Percentiles rank a stretch among this genome's conserved stretches.
Evolutionary conservation across 2,888 invertebrate genomes (phyloP).

Genomic region (Biston betularia): DNA sequence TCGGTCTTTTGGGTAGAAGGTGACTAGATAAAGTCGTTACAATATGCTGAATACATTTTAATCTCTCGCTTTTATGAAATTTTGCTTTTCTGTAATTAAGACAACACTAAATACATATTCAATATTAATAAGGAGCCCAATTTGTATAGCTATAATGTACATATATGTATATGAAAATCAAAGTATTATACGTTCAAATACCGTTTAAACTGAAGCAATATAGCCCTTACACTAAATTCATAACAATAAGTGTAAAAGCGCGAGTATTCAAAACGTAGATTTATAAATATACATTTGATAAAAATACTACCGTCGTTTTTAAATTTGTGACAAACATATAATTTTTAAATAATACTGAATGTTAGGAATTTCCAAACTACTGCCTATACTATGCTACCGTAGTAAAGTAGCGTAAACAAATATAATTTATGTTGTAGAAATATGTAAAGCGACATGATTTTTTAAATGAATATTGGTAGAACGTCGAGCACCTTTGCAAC

Average conservation of each 20-base stretch:
- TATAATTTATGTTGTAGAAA: conserved; percentile 1
- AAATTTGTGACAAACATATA: conserved; percentile 3
- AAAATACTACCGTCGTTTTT: background rate
- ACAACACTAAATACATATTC: no score
- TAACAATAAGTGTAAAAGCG: background rate
- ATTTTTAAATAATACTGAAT: background rate
- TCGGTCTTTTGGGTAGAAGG: conserved; percentile 7
- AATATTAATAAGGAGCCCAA: no score
- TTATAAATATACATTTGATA: conserved; percentile 5
- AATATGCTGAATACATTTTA: conserved; percentile 12
- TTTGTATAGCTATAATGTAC: no score
- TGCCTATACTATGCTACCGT: background rate
- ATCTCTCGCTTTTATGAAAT: conserved; percentile 2
- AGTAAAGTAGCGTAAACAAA: background rate
- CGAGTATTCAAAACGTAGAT: background rate
- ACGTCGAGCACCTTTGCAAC: conserved; percentile 5
- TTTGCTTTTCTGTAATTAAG: no score
- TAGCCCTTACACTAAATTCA: background rate
- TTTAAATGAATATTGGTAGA: background rate
- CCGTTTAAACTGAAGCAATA: background rate
- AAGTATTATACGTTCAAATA: background rate
- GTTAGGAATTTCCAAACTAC: background rate
- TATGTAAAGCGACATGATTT: background rate
- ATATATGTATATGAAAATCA: no score
- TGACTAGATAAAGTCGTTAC: conserved; percentile 7